phyloP scores from a whole-genome alignment of 2,888 invertebrate genomes.

The Sminthurinus aureus region DNA sequence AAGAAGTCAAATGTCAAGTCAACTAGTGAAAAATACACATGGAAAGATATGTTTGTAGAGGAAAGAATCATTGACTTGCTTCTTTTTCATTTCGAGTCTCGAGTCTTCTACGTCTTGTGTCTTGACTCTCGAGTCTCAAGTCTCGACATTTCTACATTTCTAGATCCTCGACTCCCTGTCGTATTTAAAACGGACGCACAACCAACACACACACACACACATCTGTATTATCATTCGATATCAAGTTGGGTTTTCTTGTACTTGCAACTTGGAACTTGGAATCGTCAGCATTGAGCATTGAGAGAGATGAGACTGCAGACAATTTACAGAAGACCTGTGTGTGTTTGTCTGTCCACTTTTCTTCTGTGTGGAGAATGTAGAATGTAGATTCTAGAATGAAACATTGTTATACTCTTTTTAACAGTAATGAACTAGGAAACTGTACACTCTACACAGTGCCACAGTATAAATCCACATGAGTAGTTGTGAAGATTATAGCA shows the following conservation, averaged over 20 bases:
- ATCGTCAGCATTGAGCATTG: too few species aligned
- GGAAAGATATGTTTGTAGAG: background rate
- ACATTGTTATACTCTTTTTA: too few species aligned
- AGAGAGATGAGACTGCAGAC: too few species aligned
- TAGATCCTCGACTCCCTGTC: background rate
- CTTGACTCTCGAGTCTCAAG: background rate
- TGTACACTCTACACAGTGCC: too few species aligned
- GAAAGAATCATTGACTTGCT: constrained; percentile 6
- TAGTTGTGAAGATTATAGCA: too few species aligned
- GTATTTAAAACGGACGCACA: background rate
- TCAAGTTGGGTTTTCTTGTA: background rate
- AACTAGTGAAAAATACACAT: background rate
- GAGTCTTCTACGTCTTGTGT: background rate
- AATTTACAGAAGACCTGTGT: too few species aligned
- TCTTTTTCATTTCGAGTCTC: background rate
- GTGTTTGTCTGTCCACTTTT: too few species aligned
- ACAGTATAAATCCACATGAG: too few species aligned
- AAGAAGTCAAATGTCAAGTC: constrained; percentile 6
- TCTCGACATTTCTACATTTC: background rate
- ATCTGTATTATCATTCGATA: constrained; percentile 4
- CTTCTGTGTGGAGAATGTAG: too few species aligned
- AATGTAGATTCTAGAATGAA: too few species aligned
- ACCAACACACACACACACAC: background rate
- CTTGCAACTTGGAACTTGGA: too few species aligned
- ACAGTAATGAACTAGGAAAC: too few species aligned